Evolutionary conservation across 2,113 vertebrate species (phyloP), one percentile per base, ranked within the genome.

Genomic region (Coptodon bakossiorum): DNA sequence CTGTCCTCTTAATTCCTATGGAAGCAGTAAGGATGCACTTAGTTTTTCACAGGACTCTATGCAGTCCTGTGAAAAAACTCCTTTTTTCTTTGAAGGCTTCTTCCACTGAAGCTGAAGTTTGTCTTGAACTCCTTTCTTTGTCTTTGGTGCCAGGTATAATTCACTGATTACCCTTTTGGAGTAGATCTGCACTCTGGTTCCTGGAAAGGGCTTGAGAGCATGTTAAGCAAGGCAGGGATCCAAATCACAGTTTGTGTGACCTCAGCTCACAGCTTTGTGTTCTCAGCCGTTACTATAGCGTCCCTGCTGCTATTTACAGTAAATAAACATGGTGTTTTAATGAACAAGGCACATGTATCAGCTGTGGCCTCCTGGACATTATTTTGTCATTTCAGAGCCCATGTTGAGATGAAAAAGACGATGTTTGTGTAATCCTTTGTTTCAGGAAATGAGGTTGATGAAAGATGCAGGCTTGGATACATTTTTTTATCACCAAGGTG

Each of bases 231-330:
- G 86, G 92, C 89, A 71, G 8, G 22, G 66, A 78, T 91, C 93
- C 92, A 93, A 89, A 92, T 88, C 88, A 79, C 91, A 92, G 88
- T 90, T 85, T 90, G 78, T 66, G 87, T 95, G 91, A 95, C 93
- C 93, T 94, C 91, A 93, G 82, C 89, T 87, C 81, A 82, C 63
- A 81, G 80, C 84, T 80, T 84, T 89, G 92, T 92, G 87, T 94
- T 94, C 50, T 93, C 90, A 85, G 86, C 81, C 80, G 91, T 95
- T 93, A 93, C 93, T 90, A 93, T 93, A 92, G 94, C 54, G 27
- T 90, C 87, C 84, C 85, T 11, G 50, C 66, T 73, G 66, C 80
- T 93, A 90, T 94, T 94, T 93, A 94, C 92, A 59, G 86, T 93
- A 95, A 95, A 95, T 94, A 92, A 93, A 94, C 91, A 83, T 50